Evolutionary conservation across 2,113 vertebrate species (phyloP).

Genomic region (Percina caprodes): DNA sequence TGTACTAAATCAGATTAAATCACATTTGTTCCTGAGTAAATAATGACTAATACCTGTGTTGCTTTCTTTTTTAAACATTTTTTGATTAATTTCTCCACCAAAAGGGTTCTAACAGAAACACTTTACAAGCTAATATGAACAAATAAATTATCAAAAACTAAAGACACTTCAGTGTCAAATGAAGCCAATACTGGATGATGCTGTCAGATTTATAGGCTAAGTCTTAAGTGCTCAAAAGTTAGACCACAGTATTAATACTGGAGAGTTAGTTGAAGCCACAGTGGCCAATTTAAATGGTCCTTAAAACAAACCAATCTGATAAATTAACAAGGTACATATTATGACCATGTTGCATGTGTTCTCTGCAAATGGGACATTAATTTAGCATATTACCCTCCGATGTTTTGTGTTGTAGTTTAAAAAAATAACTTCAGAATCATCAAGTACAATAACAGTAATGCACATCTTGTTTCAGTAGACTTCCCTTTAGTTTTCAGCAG

Average conservation of each 20-base stretch:
- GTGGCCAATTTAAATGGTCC: not conserved
- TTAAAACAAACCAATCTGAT: not conserved
- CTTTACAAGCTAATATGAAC: not conserved
- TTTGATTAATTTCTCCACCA: not conserved
- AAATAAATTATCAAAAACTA: not conserved
- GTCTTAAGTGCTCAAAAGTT: not conserved
- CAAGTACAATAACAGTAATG: not conserved
- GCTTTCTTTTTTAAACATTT: not conserved
- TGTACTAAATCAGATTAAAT: not conserved
- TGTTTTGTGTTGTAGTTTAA: not conserved
- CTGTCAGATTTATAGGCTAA: not conserved
- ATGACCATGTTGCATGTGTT: no score
- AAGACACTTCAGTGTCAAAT: not conserved
- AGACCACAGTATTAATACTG: not conserved
- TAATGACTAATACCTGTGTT: not conserved
- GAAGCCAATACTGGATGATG: not conserved
- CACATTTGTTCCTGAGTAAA: constrained; percentile 32
- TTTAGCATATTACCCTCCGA: not conserved
- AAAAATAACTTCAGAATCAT: not conserved
- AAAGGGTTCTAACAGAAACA: not conserved
- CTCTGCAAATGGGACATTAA: not conserved
- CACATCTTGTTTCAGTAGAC: not conserved
- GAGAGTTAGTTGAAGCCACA: not conserved
- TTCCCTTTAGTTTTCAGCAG: not conserved
- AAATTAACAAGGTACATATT: not conserved